Evolutionary conservation across 2,888 invertebrate genomes (phyloP), one percentile per base, ranked within the genome.

Genomic region (Acleris holmiana): DNA sequence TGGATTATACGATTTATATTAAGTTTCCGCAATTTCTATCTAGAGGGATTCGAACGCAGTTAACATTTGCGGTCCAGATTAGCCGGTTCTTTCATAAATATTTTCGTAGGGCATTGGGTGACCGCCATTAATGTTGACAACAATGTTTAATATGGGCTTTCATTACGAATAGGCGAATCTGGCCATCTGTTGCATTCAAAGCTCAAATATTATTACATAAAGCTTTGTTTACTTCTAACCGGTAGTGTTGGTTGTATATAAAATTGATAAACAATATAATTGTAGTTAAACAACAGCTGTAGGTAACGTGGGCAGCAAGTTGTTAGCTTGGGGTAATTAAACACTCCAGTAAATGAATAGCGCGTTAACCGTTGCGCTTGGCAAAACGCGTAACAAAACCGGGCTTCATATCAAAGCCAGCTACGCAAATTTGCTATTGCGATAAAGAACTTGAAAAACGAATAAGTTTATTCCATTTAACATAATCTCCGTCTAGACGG

Each of bases 1-100:
- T 86, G 83, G 86, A 88, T 91, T 90, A 91, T 91, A 84, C 89
- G 88, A 89, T 91, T 91, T 91, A 90, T 91, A 91, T 91, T 91
- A 88, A 87, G 89, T 92, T 91, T 91, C 89, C 91, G 89, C 86
- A 86, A 88, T 89, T 89, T 85, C 88, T 83, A 86, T 86, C 86
- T 80, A 82, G 85, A 89, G 88, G 87, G 90, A 86, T 81, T 79
- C 80, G 75, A 80, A 76, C 77, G 76, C 74, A 75, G 81, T 78
- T 84, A 85, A 84, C 85, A 84, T 84, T 87, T 79, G 82, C 75
- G 76, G 81, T 74, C 71, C 76, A 77, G 77, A 83, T 83, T 84
- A 76, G 72, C 71, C 77, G 70, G 76, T 78, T 84, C 85, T 80
- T 85, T 89, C 87, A 85, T 88, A 85, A 86, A 85, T 80, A 85